These are phyloP conservation scores for Bilobella aurantiaca DNA, from an alignment of 1,140 invertebrate species.

Conservation along the genomic window DNA sequence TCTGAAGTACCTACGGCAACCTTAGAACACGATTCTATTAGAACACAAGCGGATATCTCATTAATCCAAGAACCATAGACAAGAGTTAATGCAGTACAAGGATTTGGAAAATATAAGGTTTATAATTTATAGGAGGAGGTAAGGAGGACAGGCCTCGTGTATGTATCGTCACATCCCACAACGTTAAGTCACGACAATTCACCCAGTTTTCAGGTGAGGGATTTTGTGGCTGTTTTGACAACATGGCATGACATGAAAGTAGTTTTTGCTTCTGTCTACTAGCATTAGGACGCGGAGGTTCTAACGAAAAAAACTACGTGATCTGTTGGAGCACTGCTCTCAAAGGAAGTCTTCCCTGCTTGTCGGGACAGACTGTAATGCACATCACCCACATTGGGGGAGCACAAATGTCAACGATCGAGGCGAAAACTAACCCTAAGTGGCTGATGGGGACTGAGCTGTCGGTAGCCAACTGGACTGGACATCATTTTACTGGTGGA, in stretches of 20 bases:
- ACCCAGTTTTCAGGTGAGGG: background rate
- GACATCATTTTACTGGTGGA: no score
- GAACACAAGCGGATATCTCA: no score
- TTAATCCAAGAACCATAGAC: no score
- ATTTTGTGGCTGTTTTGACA: background rate
- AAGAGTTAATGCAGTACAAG: no score
- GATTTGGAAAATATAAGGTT: no score
- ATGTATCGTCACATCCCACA: background rate
- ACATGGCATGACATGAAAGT: background rate
- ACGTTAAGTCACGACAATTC: background rate
- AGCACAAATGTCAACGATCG: slow-evolving; percentile 13
- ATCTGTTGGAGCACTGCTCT: slow-evolving; percentile 10
- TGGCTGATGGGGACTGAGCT: background rate
- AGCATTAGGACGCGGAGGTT: slow-evolving; percentile 4
- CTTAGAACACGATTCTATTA: no score
- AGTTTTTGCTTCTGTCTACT: slow-evolving; percentile 18
- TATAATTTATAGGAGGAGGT: no score
- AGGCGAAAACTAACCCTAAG: slow-evolving; percentile 11
- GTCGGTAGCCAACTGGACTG: background rate
- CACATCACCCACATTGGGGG: slow-evolving; percentile 21
- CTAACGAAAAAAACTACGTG: background rate
- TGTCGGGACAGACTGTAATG: slow-evolving; percentile 16
- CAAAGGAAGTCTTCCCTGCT: background rate
- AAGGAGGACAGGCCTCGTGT: background rate
- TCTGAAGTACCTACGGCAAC: no score